phyloP scores from a whole-genome alignment of 2,797 vertebrate genomes.

The Liasis olivaceus region DNA sequence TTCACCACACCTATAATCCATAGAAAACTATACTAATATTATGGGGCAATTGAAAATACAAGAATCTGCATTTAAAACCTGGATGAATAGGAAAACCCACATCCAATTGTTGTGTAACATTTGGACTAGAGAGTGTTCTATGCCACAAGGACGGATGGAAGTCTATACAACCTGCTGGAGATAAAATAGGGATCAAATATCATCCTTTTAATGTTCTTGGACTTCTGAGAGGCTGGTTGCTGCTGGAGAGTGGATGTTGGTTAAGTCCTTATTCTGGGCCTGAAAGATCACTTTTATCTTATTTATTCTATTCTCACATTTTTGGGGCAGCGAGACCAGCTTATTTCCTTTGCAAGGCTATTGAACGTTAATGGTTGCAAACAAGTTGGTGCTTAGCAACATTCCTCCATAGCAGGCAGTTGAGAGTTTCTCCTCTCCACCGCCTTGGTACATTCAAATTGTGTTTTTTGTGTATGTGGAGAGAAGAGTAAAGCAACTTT shows the following conservation, averaged over 20 bases:
- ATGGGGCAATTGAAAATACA: background rate
- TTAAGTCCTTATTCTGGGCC: background rate
- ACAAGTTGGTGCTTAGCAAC: constrained; percentile 63
- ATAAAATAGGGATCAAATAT: background rate
- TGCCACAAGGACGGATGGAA: background rate
- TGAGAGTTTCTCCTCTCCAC: background rate
- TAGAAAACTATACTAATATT: background rate
- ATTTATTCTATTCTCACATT: background rate
- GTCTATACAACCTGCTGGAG: background rate
- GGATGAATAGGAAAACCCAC: background rate
- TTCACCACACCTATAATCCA: background rate
- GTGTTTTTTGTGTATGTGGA: constrained; percentile 54
- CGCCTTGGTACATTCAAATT: constrained; percentile 43
- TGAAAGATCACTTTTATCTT: background rate
- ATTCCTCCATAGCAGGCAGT: constrained; percentile 56
- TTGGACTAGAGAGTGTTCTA: background rate
- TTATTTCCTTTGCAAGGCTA: background rate
- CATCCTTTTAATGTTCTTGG: background rate
- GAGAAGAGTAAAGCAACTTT: constrained; percentile 51
- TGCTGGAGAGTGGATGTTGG: background rate
- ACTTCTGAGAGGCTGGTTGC: background rate
- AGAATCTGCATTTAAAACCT: background rate
- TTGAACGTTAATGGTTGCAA: constrained; percentile 29
- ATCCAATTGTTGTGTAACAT: background rate
- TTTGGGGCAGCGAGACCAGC: background rate